Evolutionary conservation across 1,140 invertebrate species (phyloP).

Genomic region (Trichoplusia ni): DNA sequence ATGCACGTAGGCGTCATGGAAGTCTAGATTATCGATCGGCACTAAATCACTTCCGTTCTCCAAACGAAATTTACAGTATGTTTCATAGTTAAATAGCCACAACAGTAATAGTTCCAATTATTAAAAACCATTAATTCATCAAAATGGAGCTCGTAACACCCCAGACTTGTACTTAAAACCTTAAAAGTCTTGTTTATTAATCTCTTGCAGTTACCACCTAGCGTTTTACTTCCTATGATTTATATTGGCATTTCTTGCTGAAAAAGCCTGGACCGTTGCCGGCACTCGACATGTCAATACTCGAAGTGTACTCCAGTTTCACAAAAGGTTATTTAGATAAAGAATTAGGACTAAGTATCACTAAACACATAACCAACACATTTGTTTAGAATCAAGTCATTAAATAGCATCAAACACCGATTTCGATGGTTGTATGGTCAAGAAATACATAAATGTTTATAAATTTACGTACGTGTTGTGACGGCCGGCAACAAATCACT

Average conservation of each 20-base stretch:
- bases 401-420: background rate
- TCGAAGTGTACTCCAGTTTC: background rate
- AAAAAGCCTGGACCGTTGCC: constrained; percentile 33
- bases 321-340: background rate
- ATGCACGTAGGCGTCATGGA: too few species aligned
- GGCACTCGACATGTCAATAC: constrained; percentile 15
- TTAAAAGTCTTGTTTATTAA: background rate
- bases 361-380: background rate
- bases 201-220: background rate
- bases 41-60: too few species aligned
- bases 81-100: too few species aligned
- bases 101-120: too few species aligned
- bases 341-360: background rate
- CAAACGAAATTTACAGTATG: too few species aligned
- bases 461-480: background rate
- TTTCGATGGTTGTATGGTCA: background rate
- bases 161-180: too few species aligned
- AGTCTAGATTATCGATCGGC: too few species aligned
- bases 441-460: background rate
- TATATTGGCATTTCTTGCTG: constrained; percentile 6
- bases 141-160: too few species aligned
- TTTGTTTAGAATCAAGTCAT: background rate
- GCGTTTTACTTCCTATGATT: constrained; percentile 19
- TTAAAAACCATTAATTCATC: too few species aligned
- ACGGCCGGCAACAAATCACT: constrained; percentile 13